Percentiles rank a stretch among this genome's conserved stretches.
Conservation (phyloP, 2,888 invertebrate species). For the Ametastegia equiseti region DNA sequence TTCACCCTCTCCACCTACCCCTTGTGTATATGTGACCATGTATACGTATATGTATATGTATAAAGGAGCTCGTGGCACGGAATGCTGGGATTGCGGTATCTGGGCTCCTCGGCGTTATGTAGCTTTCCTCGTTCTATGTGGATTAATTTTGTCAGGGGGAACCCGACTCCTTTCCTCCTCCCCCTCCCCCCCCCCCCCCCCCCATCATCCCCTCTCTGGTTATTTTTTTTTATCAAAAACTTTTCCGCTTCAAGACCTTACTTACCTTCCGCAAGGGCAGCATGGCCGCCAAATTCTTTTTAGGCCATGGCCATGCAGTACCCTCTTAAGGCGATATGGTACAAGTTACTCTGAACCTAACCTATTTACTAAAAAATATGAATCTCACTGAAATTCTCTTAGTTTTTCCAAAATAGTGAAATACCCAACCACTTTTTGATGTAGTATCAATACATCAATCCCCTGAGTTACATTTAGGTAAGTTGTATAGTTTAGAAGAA, state of each 20-base stretch:
- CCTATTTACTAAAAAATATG: no score
- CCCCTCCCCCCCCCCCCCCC: background rate
- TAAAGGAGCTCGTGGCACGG: slow-evolving; percentile 11
- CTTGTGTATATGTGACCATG: background rate
- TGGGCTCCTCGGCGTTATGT: background rate
- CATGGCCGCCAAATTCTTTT: background rate
- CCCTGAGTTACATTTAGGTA: no score
- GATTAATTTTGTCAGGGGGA: background rate
- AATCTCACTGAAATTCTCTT: no score
- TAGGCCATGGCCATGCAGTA: background rate
- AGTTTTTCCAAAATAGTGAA: no score
- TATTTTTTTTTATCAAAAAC: background rate
- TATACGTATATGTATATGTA: background rate
- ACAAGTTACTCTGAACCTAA: no score
- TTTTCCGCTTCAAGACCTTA: background rate
- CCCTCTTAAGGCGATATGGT: no score
- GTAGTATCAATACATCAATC: no score
- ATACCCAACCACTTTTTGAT: no score
- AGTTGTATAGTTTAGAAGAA: no score
- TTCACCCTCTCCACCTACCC: background rate
- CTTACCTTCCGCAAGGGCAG: background rate
- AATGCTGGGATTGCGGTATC: slow-evolving; percentile 30
- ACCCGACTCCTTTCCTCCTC: background rate
- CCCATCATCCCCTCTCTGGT: background rate
- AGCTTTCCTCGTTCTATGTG: slow-evolving; percentile 23